These are phyloP conservation scores for Caenorhabditis remanei DNA, from an alignment of 1,140 invertebrate species.

Conservation along the genomic window DNA sequence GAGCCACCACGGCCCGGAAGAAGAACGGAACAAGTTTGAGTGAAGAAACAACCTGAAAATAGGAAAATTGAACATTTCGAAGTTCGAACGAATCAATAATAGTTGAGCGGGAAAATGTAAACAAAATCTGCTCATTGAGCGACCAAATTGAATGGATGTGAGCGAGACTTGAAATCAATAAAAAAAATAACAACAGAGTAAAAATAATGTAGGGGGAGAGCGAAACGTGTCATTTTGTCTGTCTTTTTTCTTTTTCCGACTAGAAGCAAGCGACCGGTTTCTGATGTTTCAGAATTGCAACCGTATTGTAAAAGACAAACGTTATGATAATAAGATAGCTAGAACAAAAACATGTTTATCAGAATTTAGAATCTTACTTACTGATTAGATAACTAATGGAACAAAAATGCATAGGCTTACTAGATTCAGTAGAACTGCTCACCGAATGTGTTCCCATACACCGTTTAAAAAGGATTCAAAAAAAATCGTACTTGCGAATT, in stretches of 20 bases:
- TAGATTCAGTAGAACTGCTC: too few relatives aligned
- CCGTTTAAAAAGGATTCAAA: too few relatives aligned
- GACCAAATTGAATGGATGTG: background rate
- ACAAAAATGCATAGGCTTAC: too few relatives aligned
- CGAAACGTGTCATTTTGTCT: background rate
- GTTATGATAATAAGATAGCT: background rate
- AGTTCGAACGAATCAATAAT: background rate
- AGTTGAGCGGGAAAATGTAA: slow-evolving; percentile 2
- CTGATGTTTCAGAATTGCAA: background rate
- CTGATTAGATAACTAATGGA: too few relatives aligned
- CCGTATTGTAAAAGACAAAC: too few relatives aligned
- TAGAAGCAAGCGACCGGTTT: background rate
- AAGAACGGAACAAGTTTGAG: slow-evolving; percentile 35
- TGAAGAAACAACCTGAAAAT: slow-evolving; percentile 29
- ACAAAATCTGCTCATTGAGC: background rate
- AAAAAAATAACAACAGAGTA: slow-evolving; percentile 4
- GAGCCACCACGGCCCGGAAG: slow-evolving; percentile 42
- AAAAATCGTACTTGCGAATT: too few relatives aligned
- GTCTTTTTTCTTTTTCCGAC: background rate
- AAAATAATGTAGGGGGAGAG: background rate
- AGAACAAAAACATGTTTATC: background rate
- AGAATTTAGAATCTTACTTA: background rate
- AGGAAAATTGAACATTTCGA: background rate
- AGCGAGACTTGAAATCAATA: background rate
- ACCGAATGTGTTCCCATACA: too few relatives aligned